Evolutionary conservation across 1,140 invertebrate species (phyloP).

Genomic region (Brachionus paranguensis): DNA sequence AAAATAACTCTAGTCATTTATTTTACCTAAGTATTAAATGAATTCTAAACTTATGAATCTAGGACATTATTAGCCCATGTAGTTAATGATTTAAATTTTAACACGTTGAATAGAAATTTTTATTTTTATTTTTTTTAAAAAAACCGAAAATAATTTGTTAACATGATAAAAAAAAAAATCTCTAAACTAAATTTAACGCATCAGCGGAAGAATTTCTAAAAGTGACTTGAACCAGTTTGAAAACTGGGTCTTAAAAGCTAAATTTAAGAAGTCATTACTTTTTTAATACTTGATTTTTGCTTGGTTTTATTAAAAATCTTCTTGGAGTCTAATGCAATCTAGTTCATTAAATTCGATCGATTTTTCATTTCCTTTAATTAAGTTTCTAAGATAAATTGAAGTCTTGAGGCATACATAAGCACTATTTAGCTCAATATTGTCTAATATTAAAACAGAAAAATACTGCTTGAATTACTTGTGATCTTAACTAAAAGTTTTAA

Average conservation of each 20-base stretch:
- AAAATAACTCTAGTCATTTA: neutral
- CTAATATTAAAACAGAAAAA: neutral
- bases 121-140: neutral
- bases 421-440: neutral
- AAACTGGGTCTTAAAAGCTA: neutral
- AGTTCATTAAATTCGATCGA: neutral
- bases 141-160: neutral
- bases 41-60: slow-evolving; percentile 31
- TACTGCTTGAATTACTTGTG: neutral
- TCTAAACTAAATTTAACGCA: neutral
- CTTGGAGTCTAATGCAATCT: neutral
- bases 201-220: neutral
- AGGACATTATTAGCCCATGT: neutral
- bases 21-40: slow-evolving; percentile 9
- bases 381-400: neutral
- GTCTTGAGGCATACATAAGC: neutral
- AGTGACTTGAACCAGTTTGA: neutral
- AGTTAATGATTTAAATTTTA: neutral
- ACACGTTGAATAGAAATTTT: slow-evolving; percentile 18
- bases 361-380: neutral
- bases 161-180: neutral
- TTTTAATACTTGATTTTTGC: neutral
- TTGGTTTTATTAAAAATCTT: neutral
- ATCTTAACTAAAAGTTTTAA: neutral
- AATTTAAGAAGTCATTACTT: neutral